These are phyloP conservation scores for Cerceris rybyensis DNA, from an alignment of 2,888 invertebrate genomes.

Conservation along the genomic window DNA sequence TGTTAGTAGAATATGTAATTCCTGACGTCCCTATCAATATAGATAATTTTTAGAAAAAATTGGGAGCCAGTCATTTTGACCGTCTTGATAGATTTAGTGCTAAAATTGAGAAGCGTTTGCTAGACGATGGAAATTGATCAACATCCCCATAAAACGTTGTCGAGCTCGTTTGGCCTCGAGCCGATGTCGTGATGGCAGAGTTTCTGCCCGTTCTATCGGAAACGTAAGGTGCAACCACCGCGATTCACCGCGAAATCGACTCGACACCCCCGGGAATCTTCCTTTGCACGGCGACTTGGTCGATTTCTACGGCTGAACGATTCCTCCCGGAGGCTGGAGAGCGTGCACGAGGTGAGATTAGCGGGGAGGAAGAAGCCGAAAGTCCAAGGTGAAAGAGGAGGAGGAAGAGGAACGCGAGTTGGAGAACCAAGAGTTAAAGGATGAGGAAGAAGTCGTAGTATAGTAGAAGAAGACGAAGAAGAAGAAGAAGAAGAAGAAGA, in stretches of 20 bases:
- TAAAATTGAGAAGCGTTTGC: not conserved
- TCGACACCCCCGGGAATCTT: slow-evolving; percentile 10
- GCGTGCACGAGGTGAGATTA: slow-evolving; percentile 35
- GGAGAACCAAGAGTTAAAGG: slow-evolving; percentile 22
- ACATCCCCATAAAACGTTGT: not conserved
- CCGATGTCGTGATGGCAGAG: slow-evolving; percentile 5
- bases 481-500: slow-evolving; percentile 29
- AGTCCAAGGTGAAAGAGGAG: not conserved
- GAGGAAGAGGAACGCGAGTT: slow-evolving; percentile 2
- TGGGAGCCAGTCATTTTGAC: no score
- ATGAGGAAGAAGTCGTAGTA: slow-evolving; percentile 20
- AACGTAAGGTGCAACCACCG: slow-evolving; percentile 24
- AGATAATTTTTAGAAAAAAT: no score
- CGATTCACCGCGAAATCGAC: slow-evolving; percentile 30
- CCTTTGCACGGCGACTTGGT: slow-evolving; percentile 29
- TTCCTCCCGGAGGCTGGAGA: slow-evolving; percentile 11
- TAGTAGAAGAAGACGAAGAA: slow-evolving; percentile 8
- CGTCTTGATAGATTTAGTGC: no score
- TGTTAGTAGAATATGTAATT: no score
- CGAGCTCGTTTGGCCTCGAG: not conserved
- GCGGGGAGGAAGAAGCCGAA: slow-evolving; percentile 1
- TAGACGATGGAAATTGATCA: not conserved
- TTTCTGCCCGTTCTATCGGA: slow-evolving; percentile 32
- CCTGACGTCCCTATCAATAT: no score
- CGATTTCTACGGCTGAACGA: slow-evolving; percentile 37